Conservation (phyloP, 2,113 vertebrate species). For the Siphamia tubifer region DNA sequence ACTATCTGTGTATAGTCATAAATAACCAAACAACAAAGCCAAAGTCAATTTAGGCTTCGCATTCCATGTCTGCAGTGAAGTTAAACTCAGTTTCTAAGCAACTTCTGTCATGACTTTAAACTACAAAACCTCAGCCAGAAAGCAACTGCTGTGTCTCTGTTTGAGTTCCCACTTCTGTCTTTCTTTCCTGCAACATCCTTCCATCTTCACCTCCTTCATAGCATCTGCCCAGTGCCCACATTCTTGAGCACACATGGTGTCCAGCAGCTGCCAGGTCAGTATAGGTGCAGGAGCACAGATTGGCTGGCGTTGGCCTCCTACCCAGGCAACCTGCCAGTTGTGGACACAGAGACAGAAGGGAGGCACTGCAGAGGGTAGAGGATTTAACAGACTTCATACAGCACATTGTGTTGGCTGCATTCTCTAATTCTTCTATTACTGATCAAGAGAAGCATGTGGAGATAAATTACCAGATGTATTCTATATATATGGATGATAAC, state of each 20-base stretch:
- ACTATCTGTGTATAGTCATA: neutral
- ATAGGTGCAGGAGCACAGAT: constrained; percentile 64
- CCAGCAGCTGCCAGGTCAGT: constrained; percentile 70
- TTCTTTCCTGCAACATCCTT: constrained; percentile 10
- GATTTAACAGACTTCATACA: constrained; percentile 37
- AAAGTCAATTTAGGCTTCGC: neutral
- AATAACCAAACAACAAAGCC: constrained; percentile 34
- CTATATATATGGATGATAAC: constrained; percentile 8
- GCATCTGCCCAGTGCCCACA: constrained; percentile 73
- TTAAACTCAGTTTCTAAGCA: neutral
- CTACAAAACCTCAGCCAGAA: neutral
- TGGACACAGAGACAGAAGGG: constrained; percentile 60
- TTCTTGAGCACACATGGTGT: constrained; percentile 67
- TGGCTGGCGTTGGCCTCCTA: constrained; percentile 63
- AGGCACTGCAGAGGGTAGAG: constrained; percentile 27
- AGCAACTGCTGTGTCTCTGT: constrained; percentile 26
- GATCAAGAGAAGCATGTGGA: constrained; percentile 4
- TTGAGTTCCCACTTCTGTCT: constrained; percentile 9
- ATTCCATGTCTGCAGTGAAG: neutral
- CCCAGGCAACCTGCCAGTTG: constrained; percentile 61
- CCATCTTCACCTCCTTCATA: constrained; percentile 50
- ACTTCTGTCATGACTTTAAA: constrained; percentile 35
- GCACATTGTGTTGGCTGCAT: neutral
- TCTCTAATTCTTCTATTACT: constrained; percentile 9
- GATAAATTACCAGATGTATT: constrained; percentile 1